phyloP scores from a whole-genome alignment of 1,140 invertebrate genomes.

The Marisa cornuarietis region DNA sequence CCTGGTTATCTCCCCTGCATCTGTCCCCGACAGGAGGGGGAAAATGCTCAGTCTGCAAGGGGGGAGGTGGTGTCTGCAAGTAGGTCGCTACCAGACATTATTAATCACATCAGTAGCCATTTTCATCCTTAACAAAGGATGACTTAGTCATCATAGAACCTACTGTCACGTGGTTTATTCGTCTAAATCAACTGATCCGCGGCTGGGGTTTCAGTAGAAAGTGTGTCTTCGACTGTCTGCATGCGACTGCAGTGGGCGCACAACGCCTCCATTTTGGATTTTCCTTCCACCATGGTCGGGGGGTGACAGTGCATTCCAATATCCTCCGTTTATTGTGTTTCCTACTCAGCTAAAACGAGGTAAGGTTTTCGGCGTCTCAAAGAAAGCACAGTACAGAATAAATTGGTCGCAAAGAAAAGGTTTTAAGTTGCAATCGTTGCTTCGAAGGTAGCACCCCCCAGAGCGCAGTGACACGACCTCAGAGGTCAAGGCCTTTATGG shows the following conservation, averaged over 20 bases:
- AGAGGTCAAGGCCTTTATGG: slow-evolving; percentile 7
- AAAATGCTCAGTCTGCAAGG: not conserved
- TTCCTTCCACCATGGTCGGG: slow-evolving; percentile 15
- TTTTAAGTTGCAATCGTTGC: not conserved
- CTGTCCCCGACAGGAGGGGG: slow-evolving; percentile 18
- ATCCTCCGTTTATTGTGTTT: no score
- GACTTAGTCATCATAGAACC: not conserved
- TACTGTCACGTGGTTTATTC: not conserved
- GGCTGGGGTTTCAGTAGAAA: not conserved
- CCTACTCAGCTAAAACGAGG: not conserved
- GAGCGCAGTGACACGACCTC: slow-evolving; percentile 21
- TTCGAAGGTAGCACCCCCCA: slow-evolving; percentile 14
- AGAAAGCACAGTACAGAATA: not conserved
- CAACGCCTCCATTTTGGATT: slow-evolving; percentile 25
- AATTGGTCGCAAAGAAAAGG: no score
- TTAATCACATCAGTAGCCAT: not conserved
- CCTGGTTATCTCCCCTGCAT: slow-evolving; percentile 20
- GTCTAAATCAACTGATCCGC: not conserved
- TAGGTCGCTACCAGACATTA: slow-evolving; percentile 15
- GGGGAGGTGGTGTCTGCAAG: slow-evolving; percentile 22
- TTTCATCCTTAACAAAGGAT: not conserved
- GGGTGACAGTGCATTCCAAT: slow-evolving; percentile 11
- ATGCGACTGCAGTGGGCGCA: slow-evolving; percentile 20
- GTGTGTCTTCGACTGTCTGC: slow-evolving; percentile 15
- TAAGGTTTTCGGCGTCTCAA: not conserved